Conservation (phyloP, 2,113 vertebrate genomes). For the Pteropus alecto region DNA sequence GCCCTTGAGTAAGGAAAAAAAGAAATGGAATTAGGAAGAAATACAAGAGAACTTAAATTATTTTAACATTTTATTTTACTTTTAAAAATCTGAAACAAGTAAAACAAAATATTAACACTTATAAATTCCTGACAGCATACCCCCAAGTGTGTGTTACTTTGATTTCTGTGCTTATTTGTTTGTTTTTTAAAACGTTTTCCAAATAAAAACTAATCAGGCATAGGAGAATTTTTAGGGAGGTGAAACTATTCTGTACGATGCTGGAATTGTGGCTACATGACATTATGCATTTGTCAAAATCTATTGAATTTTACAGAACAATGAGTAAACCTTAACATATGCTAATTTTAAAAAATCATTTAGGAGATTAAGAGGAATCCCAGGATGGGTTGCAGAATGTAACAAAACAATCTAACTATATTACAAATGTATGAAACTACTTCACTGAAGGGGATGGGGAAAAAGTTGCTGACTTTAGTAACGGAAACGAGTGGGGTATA, state of each 20-base stretch:
- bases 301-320: not conserved
- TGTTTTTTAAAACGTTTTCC: not conserved
- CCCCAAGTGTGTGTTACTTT: not conserved
- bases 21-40: not conserved
- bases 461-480: not conserved
- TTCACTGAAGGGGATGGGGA: not conserved
- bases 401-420: not conserved
- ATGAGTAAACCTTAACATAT: not conserved
- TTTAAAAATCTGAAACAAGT: not conserved
- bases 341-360: not conserved
- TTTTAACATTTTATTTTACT: not conserved
- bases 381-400: not conserved
- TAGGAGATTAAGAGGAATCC: not conserved
- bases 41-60: not conserved
- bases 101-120: not conserved
- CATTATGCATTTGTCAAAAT: not conserved
- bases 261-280: not conserved
- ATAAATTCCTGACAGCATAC: not conserved
- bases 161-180: not conserved
- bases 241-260: not conserved
- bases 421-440: not conserved
- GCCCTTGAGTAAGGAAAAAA: not conserved
- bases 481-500: not conserved
- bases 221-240: not conserved
- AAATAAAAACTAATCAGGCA: slow-evolving; percentile 12